phyloP scores from a whole-genome alignment of 2,797 vertebrate species.

The Platyrinchus mystaceus region DNA sequence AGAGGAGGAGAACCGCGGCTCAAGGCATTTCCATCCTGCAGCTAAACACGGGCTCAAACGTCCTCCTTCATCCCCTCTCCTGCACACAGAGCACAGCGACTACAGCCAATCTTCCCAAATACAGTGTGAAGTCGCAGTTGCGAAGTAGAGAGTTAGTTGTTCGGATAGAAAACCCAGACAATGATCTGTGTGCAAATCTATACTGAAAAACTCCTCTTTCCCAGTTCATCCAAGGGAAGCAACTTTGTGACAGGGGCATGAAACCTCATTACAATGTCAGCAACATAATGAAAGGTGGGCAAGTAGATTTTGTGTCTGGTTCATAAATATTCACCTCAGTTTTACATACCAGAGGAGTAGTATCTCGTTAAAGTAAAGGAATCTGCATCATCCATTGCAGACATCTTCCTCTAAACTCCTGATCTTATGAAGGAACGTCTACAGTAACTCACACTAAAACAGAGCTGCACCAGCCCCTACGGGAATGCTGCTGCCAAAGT shows the following conservation, averaged over 20 bases:
- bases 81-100: neutral
- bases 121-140: fast-evolving
- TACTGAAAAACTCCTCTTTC: neutral
- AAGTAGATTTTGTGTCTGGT: constrained; percentile 28
- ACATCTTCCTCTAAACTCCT: neutral
- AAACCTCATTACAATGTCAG: constrained; percentile 51
- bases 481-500: neutral
- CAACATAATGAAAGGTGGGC: constrained; percentile 33
- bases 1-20: fast-evolving
- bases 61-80: neutral
- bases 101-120: neutral
- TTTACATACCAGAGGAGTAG: constrained; percentile 19
- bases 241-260: constrained; percentile 31
- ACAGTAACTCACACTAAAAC: neutral
- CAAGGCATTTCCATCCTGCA: fast-evolving
- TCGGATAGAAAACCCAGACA: neutral
- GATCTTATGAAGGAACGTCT: neutral
- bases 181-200: neutral
- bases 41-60: neutral
- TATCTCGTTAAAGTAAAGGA: constrained; percentile 1
- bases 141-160: neutral
- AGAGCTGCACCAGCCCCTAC: neutral
- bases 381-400: neutral
- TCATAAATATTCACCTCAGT: constrained; percentile 28
- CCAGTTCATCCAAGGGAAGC: neutral